Evolutionary conservation across 2,888 invertebrate species (phyloP).

Genomic region (Drosophila histrio): DNA sequence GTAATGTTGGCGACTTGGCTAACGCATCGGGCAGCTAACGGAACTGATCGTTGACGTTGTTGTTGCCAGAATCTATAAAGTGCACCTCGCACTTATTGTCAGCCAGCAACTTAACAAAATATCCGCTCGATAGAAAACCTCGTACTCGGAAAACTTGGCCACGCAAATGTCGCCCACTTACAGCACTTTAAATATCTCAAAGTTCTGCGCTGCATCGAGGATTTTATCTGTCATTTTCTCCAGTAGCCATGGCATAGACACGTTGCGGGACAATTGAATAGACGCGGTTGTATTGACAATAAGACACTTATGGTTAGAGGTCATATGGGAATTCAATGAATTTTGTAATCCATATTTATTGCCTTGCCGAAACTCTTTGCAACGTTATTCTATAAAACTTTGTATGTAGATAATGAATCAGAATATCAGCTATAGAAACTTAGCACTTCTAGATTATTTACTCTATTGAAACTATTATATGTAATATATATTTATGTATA

Average conservation of each 20-base stretch:
- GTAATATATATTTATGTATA: no score
- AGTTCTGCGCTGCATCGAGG: constrained; percentile 78
- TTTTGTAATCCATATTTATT: no score
- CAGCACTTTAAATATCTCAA: constrained; percentile 62
- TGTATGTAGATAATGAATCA: no score
- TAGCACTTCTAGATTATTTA: no score
- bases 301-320: no score
- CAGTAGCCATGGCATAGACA: constrained; percentile 31
- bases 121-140: constrained; percentile 95
- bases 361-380: no score
- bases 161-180: constrained; percentile 87
- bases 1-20: constrained; percentile 85
- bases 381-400: no score
- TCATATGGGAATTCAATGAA: no score
- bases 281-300: neutral
- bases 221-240: constrained; percentile 81
- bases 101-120: constrained; percentile 87
- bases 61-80: constrained; percentile 90
- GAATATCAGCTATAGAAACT: no score
- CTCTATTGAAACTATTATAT: no score
- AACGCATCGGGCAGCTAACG: constrained; percentile 87
- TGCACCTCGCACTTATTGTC: constrained; percentile 90
- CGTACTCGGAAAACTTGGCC: constrained; percentile 92
- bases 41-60: constrained; percentile 86
- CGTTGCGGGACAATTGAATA: neutral